A percentile compares a stretch with the other conserved stretches of the same genome.
phyloP scores from a whole-genome alignment of 2,888 invertebrate genomes.

The Eupsilia transversa region DNA sequence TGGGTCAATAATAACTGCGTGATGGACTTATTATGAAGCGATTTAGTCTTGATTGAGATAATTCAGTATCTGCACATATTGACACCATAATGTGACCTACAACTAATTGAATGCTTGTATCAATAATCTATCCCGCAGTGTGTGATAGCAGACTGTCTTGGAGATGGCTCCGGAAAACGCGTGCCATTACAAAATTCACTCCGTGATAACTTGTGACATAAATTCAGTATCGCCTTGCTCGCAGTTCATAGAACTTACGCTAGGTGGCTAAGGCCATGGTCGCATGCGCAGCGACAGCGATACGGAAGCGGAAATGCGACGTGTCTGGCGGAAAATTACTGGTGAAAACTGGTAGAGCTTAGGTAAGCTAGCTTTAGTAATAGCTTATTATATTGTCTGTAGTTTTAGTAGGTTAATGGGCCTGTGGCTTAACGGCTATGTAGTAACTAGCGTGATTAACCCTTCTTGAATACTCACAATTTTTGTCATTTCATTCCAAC shows the following conservation, averaged over 20 bases:
- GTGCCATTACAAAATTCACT: conserved; percentile 86
- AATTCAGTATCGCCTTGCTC: conserved; percentile 82
- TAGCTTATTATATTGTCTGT: background rate
- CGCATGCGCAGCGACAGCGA: conserved; percentile 48
- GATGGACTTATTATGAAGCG: conserved; percentile 19
- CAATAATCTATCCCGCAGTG: conserved; percentile 27
- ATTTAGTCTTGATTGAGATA: conserved; percentile 27
- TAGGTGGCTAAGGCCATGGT: conserved; percentile 67
- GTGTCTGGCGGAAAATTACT: conserved; percentile 10
- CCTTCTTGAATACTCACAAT: background rate
- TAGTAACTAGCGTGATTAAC: background rate
- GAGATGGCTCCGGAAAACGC: conserved; percentile 79
- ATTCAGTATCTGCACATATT: conserved; percentile 40
- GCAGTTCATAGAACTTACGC: conserved; percentile 88
- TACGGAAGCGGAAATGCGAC: conserved; percentile 38
- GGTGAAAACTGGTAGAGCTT: background rate
- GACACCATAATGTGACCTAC: conserved; percentile 47
- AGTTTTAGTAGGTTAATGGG: background rate
- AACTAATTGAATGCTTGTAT: conserved; percentile 58
- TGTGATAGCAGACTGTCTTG: conserved; percentile 49
- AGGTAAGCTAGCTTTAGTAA: background rate
- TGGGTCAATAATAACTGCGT: conserved; percentile 24
- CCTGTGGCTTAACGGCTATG: background rate
- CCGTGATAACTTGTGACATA: conserved; percentile 86
- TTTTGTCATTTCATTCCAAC: background rate